Evolutionary conservation across 1,140 invertebrate species (phyloP).

Genomic region (Cydia strobilella): DNA sequence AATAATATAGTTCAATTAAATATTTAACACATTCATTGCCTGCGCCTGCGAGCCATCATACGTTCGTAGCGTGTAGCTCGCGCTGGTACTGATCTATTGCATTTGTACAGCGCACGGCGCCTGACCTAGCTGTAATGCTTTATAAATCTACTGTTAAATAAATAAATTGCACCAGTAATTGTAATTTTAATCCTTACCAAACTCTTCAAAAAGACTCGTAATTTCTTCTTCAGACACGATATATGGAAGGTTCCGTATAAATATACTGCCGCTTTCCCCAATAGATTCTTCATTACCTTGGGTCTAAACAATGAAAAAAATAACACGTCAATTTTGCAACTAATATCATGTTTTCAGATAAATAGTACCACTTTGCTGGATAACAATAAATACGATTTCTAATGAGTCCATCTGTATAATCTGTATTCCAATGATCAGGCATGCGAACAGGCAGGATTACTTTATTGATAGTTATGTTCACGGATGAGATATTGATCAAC

Average conservation of each 20-base stretch:
- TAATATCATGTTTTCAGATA: not conserved
- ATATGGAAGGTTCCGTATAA: constrained; percentile 96
- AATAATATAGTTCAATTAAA: too few relatives aligned
- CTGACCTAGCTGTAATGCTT: too few relatives aligned
- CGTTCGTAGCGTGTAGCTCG: too few relatives aligned
- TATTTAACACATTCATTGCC: too few relatives aligned
- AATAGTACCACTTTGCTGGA: not conserved
- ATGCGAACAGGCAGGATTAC: too few relatives aligned
- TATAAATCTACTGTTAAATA: too few relatives aligned
- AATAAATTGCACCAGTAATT: not conserved
- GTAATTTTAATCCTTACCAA: constrained; percentile 82
- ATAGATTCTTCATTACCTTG: constrained; percentile 90
- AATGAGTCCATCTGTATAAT: too few relatives aligned
- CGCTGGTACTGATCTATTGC: too few relatives aligned
- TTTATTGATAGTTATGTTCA: not conserved
- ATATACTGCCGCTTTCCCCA: constrained; percentile 95
- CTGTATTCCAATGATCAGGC: too few relatives aligned
- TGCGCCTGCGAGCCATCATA: too few relatives aligned
- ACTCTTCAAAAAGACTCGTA: constrained; percentile 91
- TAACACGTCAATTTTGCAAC: not conserved
- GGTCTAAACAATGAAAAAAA: constrained; percentile 50
- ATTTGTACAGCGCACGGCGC: too few relatives aligned
- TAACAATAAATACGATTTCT: too few relatives aligned
- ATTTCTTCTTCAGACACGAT: constrained; percentile 94
- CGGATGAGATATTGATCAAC: not conserved